Conservation (phyloP, 1,140 invertebrate species). For the Heterodera schachtii region DNA sequence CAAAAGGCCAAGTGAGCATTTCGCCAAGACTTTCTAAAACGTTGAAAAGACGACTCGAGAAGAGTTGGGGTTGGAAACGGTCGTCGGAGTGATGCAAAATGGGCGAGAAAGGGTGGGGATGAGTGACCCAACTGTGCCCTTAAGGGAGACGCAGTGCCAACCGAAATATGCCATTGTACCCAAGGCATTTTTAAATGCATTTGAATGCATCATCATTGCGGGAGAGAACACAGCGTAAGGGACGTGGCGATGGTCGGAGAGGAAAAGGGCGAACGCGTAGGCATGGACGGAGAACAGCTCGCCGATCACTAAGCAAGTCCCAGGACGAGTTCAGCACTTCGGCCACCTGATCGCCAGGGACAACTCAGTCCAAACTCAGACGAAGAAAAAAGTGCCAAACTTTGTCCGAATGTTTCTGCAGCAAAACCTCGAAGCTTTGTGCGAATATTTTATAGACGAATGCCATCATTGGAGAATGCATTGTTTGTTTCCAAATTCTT, state of each 20-base stretch:
- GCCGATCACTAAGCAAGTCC: conserved; percentile 26
- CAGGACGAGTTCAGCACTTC: conserved; percentile 29
- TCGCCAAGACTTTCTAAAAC: conserved; percentile 23
- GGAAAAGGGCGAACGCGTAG: conserved; percentile 16
- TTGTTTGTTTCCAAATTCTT: conserved; percentile 11
- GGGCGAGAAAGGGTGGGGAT: conserved; percentile 26
- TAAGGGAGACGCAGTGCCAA: neutral
- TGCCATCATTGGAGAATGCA: conserved; percentile 10
- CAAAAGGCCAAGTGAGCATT: conserved; percentile 1
- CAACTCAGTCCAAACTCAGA: neutral
- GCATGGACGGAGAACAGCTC: conserved; percentile 16
- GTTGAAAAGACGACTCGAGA: conserved; percentile 14
- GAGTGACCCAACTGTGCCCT: conserved; percentile 31
- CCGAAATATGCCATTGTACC: neutral
- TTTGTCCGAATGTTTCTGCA: conserved; percentile 12
- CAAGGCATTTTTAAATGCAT: conserved; percentile 2
- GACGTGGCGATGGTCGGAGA: neutral
- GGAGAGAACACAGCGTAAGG: conserved; percentile 15
- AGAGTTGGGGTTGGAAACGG: conserved; percentile 16
- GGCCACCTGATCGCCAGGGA: conserved; percentile 4
- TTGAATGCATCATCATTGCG: conserved; percentile 11
- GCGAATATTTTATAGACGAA: neutral
- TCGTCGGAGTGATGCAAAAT: neutral
- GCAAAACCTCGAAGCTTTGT: neutral
- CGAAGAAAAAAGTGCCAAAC: neutral